Percentiles rank a stretch among this genome's conserved stretches.
These are phyloP conservation scores for Pollenia labialis DNA, from an alignment of 2,888 invertebrate genomes.

Conservation along the genomic window DNA sequence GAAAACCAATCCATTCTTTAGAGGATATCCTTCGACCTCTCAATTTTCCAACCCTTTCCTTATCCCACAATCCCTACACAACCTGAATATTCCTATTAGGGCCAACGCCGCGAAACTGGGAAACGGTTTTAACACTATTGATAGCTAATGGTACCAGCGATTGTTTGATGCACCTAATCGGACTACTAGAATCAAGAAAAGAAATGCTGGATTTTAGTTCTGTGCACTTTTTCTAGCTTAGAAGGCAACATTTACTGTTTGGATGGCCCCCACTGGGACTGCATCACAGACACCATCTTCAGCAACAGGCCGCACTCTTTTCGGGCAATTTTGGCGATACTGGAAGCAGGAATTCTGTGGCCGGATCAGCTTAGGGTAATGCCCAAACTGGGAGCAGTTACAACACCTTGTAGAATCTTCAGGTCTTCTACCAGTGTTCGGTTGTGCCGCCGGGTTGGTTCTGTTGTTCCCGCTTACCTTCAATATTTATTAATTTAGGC, in stretches of 20 bases:
- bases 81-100: conserved; percentile 45
- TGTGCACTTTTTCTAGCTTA: conserved; percentile 37
- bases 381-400: no score
- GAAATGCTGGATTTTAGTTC: conserved; percentile 29
- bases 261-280: not conserved
- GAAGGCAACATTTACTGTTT: conserved; percentile 40
- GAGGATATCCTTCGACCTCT: not conserved
- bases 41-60: not conserved
- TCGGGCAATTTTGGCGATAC: no score
- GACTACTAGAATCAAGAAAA: conserved; percentile 39
- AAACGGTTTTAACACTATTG: conserved; percentile 13
- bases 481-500: no score
- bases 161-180: conserved; percentile 17
- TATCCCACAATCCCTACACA: conserved; percentile 22
- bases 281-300: not conserved
- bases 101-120: conserved; percentile 24
- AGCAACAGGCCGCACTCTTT: not conserved
- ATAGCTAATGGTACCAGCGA: conserved; percentile 4
- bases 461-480: no score
- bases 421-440: no score
- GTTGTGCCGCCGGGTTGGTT: no score
- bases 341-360: no score
- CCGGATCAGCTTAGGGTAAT: no score
- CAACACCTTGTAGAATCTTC: no score
- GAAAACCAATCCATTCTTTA: conserved; percentile 21